phyloP scores from a whole-genome alignment of 1,140 invertebrate species.

The Zaprionus gabonicus region DNA sequence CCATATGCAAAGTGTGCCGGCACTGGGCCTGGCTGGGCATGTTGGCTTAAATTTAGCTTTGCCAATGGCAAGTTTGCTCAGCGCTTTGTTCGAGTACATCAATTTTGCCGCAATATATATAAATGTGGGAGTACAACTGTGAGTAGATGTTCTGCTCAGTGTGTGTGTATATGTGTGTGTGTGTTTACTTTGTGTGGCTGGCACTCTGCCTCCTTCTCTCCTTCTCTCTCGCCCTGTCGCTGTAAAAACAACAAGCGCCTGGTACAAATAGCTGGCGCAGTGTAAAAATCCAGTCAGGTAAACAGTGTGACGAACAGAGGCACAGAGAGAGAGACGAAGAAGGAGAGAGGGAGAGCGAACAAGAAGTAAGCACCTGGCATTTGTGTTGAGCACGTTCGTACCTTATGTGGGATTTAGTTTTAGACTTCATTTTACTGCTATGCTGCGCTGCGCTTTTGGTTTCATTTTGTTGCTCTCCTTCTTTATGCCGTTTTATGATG shows the following conservation, averaged over 20 bases:
- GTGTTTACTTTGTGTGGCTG: constrained; percentile 2
- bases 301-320: constrained; percentile 37
- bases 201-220: background rate
- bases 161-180: constrained; percentile 30
- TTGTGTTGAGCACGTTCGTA: constrained; percentile 82
- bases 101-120: constrained; percentile 43
- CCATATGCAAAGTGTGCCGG: constrained; percentile 50
- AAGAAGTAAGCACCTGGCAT: constrained; percentile 75
- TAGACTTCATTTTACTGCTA: constrained; percentile 79
- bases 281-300: constrained; percentile 76
- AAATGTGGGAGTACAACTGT: constrained; percentile 14
- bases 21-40: constrained; percentile 49
- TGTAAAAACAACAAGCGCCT: constrained; percentile 30
- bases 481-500: constrained; percentile 80
- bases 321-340: background rate
- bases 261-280: constrained; percentile 53
- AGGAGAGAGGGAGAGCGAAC: background rate
- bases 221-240: constrained; percentile 4
- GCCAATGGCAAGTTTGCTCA: constrained; percentile 66
- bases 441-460: constrained; percentile 74
- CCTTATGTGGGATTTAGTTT: constrained; percentile 81
- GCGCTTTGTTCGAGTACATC: constrained; percentile 53
- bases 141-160: background rate
- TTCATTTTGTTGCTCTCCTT: constrained; percentile 67
- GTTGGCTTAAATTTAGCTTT: constrained; percentile 74